Evolutionary conservation across 2,113 vertebrate genomes (phyloP).

Genomic region (Hippocampus mohnikei): DNA sequence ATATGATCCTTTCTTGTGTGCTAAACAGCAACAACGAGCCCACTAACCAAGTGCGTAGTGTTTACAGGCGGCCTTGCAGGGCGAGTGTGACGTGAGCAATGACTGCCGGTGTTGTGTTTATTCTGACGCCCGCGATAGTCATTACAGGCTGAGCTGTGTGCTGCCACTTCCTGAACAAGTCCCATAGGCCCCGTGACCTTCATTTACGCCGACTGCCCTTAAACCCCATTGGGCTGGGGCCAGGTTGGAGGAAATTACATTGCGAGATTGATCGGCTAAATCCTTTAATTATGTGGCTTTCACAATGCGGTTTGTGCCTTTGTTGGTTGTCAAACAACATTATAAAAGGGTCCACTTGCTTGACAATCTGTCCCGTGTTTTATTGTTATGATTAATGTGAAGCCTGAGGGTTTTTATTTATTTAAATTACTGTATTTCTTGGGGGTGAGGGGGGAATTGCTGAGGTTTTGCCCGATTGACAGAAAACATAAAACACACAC

Average conservation of each 20-base stretch:
- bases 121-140: conserved; percentile 65
- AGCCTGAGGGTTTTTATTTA: conserved; percentile 33
- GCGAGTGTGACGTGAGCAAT: conserved; percentile 43
- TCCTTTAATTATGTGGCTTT: conserved; percentile 68
- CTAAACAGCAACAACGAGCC: background rate
- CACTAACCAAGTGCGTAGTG: conserved; percentile 30
- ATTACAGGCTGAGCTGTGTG: conserved; percentile 63
- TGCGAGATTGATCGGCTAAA: conserved; percentile 66
- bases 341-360: conserved; percentile 21
- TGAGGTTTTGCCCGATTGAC: conserved; percentile 30
- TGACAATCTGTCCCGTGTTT: conserved; percentile 12
- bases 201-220: conserved; percentile 51
- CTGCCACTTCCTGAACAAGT: conserved; percentile 65
- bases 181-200: conserved; percentile 64
- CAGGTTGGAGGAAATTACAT: conserved; percentile 65
- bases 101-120: conserved; percentile 61
- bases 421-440: no score
- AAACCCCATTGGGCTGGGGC: conserved; percentile 58
- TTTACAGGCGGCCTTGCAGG: conserved; percentile 29
- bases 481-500: conserved; percentile 27
- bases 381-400: conserved; percentile 18
- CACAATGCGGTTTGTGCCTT: conserved; percentile 45
- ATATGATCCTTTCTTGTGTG: background rate
- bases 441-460: conserved; percentile 14
- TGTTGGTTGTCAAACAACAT: conserved; percentile 37